These are phyloP conservation scores for Neodiprion fabricii DNA, from an alignment of 1,140 invertebrate genomes.

Conservation along the genomic window DNA sequence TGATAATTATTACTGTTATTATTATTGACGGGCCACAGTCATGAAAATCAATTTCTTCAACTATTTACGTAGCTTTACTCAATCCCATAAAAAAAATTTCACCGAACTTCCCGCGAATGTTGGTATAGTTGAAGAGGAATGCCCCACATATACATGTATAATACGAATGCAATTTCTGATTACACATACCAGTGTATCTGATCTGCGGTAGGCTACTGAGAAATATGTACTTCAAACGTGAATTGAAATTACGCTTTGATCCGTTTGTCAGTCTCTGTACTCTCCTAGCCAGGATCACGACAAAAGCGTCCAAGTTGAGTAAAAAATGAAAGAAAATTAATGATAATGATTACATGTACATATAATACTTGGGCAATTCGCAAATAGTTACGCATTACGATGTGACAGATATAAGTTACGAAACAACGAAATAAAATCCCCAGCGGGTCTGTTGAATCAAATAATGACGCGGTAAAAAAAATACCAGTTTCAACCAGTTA, in stretches of 20 bases:
- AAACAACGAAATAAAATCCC: background rate
- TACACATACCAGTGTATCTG: background rate
- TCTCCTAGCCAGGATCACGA: constrained; percentile 47
- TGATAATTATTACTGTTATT: too few species aligned
- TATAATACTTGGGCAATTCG: background rate
- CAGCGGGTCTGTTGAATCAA: too few species aligned
- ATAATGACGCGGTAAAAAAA: too few species aligned
- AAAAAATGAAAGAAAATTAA: constrained; percentile 37
- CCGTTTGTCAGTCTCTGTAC: constrained; percentile 58
- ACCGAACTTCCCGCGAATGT: too few species aligned
- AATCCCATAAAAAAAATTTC: too few species aligned
- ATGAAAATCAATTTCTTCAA: too few species aligned
- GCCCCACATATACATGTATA: background rate
- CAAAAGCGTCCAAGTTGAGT: constrained; percentile 8
- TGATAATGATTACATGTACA: constrained; percentile 22
- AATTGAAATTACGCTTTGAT: constrained; percentile 47
- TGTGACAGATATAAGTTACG: background rate
- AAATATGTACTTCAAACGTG: constrained; percentile 4
- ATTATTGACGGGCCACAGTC: too few species aligned
- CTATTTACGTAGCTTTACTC: too few species aligned
- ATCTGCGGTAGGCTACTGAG: constrained; percentile 1
- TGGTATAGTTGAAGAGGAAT: too few species aligned
- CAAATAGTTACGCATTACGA: background rate
- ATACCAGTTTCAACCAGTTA: too few species aligned
- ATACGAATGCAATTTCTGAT: background rate